phyloP scores from a whole-genome alignment of 2,113 vertebrate species.

The Mugil cephalus region DNA sequence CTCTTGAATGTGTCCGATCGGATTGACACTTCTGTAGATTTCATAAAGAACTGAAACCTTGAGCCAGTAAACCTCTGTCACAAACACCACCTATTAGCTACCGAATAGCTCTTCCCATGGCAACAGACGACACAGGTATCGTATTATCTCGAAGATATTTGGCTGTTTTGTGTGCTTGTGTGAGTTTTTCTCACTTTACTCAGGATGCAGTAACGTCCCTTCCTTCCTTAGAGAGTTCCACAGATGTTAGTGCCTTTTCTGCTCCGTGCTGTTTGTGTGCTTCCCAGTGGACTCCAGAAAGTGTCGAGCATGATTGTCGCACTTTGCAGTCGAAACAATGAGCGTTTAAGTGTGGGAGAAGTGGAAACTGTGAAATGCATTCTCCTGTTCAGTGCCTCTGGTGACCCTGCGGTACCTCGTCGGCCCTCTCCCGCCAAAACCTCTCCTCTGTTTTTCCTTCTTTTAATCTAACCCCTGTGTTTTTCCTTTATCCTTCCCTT shows the following conservation, averaged over 20 bases:
- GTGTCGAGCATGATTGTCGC: neutral
- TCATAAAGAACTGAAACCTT: constrained; percentile 82
- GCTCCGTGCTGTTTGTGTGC: constrained; percentile 1
- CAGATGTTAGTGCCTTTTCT: constrained; percentile 1
- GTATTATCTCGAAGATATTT: constrained; percentile 1
- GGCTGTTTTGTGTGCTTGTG: neutral
- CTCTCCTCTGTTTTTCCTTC: constrained; percentile 37
- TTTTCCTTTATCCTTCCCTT: constrained; percentile 22
- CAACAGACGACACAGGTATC: constrained; percentile 70
- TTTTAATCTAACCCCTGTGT: constrained; percentile 48
- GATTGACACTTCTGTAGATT: neutral
- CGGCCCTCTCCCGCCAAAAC: constrained; percentile 24
- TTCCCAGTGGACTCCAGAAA: neutral
- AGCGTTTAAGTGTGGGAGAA: neutral
- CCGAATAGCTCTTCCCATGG: constrained; percentile 61
- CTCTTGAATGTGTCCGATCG: neutral
- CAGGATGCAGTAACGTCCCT: neutral
- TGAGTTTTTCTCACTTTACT: neutral
- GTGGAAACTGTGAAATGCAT: neutral
- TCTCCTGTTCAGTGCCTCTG: neutral
- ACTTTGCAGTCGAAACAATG: constrained; percentile 3
- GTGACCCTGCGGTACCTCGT: constrained; percentile 27
- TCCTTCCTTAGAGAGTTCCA: neutral
- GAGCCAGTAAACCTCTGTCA: constrained; percentile 9
- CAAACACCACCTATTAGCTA: constrained; percentile 19